These are phyloP conservation scores for Drosophila trapezifrons DNA, from an alignment of 1,140 invertebrate species.

Conservation along the genomic window DNA sequence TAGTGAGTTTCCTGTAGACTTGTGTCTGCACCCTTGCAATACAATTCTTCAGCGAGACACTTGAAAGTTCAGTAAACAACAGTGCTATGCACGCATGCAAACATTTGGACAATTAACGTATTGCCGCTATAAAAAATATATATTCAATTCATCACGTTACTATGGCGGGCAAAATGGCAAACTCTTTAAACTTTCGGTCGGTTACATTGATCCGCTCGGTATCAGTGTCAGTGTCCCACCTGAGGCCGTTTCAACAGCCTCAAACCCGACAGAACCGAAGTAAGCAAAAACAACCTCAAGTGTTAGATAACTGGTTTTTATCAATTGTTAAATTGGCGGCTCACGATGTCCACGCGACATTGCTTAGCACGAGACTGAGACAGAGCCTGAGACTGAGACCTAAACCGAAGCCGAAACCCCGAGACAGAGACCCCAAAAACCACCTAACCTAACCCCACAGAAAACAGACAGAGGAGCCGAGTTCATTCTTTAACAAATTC, in stretches of 20 bases:
- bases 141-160: slow-evolving; percentile 23
- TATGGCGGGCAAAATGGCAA: slow-evolving; percentile 16
- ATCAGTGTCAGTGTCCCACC: slow-evolving; percentile 35
- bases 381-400: slow-evolving; percentile 24
- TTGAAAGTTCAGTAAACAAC: slow-evolving; percentile 7
- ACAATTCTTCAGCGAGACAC: slow-evolving; percentile 7
- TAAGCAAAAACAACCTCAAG: slow-evolving; percentile 11
- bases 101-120: slow-evolving; percentile 41
- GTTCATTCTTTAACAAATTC: background rate
- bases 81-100: slow-evolving; percentile 19
- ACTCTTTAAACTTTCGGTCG: slow-evolving; percentile 38
- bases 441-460: slow-evolving; percentile 8
- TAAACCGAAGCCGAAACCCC: background rate
- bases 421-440: background rate
- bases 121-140: slow-evolving; percentile 38
- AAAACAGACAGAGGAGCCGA: background rate
- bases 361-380: slow-evolving; percentile 27
- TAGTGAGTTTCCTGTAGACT: background rate
- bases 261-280: slow-evolving; percentile 46
- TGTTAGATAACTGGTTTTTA: slow-evolving; percentile 49
- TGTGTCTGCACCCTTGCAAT: slow-evolving; percentile 4
- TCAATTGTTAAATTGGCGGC: slow-evolving; percentile 43
- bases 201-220: slow-evolving; percentile 41
- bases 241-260: slow-evolving; percentile 50
- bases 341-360: slow-evolving; percentile 63